Percentiles rank a stretch among this genome's conserved stretches.
Evolutionary conservation across 2,888 invertebrate genomes (phyloP).

Genomic region (Metopia argyrocephala): DNA sequence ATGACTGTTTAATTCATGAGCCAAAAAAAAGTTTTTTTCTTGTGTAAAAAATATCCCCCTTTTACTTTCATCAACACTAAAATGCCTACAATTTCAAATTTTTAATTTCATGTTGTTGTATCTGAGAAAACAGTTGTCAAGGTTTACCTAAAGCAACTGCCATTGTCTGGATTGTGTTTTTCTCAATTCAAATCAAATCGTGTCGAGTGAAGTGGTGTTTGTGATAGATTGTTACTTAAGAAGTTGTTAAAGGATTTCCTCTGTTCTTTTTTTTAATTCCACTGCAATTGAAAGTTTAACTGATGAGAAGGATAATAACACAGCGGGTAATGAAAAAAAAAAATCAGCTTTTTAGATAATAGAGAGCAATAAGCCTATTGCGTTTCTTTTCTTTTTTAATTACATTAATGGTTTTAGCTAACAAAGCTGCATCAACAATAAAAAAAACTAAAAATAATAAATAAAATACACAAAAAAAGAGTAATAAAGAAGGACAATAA

Average conservation of each 20-base stretch:
- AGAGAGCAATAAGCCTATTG: constrained; percentile 56
- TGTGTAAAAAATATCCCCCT: too few relatives aligned
- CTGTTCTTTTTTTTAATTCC: constrained; percentile 35
- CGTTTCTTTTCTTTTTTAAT: constrained; percentile 46
- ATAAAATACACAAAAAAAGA: neutral
- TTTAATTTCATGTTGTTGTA: neutral
- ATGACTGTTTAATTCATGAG: too few relatives aligned
- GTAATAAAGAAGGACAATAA: neutral
- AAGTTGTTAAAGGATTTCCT: constrained; percentile 39
- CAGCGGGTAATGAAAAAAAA: neutral
- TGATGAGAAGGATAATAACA: neutral
- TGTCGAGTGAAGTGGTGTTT: constrained; percentile 31
- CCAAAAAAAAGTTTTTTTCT: too few relatives aligned
- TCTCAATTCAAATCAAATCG: neutral
- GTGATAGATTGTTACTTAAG: constrained; percentile 50
- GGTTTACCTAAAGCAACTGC: constrained; percentile 32
- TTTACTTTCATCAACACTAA: too few relatives aligned
- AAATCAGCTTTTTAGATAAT: constrained; percentile 49
- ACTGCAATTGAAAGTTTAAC: constrained; percentile 38
- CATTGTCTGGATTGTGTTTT: constrained; percentile 17
- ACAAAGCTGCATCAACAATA: neutral
- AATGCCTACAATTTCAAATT: too few relatives aligned
- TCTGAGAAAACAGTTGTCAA: constrained; percentile 5
- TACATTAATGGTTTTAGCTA: constrained; percentile 54
- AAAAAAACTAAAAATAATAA: neutral